Evolutionary conservation across 2,113 vertebrate genomes (phyloP).

Genomic region (Myocastor coypus): DNA sequence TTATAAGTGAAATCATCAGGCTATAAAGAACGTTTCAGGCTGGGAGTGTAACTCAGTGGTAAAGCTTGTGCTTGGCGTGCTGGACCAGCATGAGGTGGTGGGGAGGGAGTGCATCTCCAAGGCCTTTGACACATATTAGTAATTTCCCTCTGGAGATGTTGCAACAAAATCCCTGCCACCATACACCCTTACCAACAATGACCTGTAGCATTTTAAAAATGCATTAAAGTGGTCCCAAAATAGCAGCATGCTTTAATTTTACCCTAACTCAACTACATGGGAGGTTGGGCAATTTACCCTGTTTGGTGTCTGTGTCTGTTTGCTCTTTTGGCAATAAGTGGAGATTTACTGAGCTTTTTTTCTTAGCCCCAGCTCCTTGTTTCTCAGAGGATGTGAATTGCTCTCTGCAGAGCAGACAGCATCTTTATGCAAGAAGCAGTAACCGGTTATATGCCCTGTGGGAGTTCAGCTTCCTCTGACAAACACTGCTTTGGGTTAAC

Average conservation of each 20-base stretch:
- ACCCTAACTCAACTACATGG: neutral
- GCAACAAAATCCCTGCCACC: neutral
- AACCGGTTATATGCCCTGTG: neutral
- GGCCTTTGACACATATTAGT: neutral
- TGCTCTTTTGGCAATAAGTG: neutral
- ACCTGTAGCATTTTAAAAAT: neutral
- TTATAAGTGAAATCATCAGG: neutral
- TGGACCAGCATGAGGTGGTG: neutral
- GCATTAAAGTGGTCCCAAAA: neutral
- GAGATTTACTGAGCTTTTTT: neutral
- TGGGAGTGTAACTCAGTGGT: neutral
- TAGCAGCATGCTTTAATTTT: neutral
- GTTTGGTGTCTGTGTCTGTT: no score
- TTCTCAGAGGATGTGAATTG: neutral
- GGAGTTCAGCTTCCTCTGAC: neutral
- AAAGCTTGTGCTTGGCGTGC: neutral
- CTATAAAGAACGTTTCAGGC: neutral
- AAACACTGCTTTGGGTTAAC: neutral
- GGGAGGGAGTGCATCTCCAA: neutral
- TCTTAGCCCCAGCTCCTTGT: neutral
- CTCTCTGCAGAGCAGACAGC: neutral
- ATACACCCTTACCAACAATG: fast-evolving
- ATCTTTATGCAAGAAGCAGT: neutral
- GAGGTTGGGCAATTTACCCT: neutral
- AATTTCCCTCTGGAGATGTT: neutral